These are phyloP conservation scores for Fregata magnificens DNA, from an alignment of 2,113 vertebrate genomes.

Conservation along the genomic window DNA sequence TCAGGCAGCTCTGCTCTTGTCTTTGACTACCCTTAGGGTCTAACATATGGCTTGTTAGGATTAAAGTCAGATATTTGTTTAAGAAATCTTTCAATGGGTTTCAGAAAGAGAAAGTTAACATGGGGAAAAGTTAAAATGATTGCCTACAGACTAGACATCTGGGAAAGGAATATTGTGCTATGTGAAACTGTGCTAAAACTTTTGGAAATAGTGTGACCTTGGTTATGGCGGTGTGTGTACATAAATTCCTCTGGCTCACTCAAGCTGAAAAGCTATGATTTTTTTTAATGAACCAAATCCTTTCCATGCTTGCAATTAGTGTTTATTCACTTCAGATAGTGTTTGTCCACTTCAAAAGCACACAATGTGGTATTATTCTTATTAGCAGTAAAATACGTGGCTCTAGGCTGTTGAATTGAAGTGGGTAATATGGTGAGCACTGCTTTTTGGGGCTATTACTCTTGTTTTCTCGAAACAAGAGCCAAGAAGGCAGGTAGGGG, in stretches of 20 bases:
- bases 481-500: not conserved
- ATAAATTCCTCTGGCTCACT: not conserved
- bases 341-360: not conserved
- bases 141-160: not conserved
- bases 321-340: not conserved
- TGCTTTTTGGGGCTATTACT: not conserved
- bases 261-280: not conserved
- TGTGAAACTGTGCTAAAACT: not conserved
- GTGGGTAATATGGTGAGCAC: not conserved
- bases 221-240: not conserved
- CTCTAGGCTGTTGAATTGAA: not conserved
- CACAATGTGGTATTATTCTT: not conserved
- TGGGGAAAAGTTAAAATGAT: not conserved
- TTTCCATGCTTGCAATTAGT: not conserved
- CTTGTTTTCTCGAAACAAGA: not conserved
- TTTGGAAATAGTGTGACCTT: not conserved
- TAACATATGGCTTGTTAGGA: conserved; percentile 48
- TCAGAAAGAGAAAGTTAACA: not conserved
- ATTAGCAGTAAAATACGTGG: not conserved
- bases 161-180: not conserved
- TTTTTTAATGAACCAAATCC: not conserved
- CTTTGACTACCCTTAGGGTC: conserved; percentile 33
- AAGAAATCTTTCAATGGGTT: conserved; percentile 1
- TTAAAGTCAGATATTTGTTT: conserved; percentile 25
- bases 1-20: not conserved